Evolutionary conservation across 2,797 vertebrate genomes (phyloP).

Genomic region (Manis crassicaudata): DNA sequence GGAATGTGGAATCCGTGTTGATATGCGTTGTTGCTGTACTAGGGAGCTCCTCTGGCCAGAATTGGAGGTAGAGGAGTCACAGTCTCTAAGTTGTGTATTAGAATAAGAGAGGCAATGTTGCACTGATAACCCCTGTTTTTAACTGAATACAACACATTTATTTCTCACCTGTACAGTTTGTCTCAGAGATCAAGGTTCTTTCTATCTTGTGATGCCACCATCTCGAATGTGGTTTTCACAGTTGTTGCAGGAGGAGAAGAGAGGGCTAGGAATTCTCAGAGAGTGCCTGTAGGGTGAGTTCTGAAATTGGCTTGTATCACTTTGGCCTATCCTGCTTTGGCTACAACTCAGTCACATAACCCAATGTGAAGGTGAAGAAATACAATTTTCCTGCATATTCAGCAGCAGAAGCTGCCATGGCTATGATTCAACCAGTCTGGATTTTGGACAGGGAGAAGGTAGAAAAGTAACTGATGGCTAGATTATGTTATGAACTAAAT

Average conservation of each 20-base stretch:
- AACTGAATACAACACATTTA: neutral
- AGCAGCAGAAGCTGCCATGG: neutral
- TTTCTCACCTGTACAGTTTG: constrained; percentile 1
- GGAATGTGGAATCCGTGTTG: neutral
- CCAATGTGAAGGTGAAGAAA: neutral
- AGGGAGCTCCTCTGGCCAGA: neutral
- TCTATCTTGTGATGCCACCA: neutral
- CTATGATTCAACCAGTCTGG: neutral
- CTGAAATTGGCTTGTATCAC: neutral
- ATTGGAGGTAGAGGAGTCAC: neutral
- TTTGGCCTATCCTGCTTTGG: neutral
- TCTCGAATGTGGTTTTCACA: neutral
- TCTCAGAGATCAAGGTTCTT: neutral
- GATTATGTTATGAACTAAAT: neutral
- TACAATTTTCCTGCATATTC: neutral
- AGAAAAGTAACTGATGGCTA: neutral
- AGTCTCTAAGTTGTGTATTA: neutral
- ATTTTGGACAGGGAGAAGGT: neutral
- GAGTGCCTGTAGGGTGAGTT: neutral
- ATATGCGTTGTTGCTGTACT: neutral
- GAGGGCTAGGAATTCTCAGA: neutral
- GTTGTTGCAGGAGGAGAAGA: neutral
- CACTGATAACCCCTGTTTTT: neutral
- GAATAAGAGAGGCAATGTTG: neutral
- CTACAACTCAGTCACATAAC: neutral